Conservation (phyloP, 2,888 invertebrate species). For the Tricholauxania praeusta region DNA sequence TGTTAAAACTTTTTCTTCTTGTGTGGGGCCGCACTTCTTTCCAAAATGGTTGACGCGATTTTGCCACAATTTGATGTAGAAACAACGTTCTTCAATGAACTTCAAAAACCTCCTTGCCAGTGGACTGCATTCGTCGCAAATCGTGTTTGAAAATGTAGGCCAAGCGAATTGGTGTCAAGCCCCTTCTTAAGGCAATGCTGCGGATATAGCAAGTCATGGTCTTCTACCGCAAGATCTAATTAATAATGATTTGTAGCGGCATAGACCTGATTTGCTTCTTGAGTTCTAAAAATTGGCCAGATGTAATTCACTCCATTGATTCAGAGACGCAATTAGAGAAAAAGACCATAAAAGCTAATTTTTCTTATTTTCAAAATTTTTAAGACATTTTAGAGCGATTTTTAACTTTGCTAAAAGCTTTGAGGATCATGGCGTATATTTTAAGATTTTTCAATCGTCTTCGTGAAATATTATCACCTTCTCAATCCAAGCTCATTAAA, state of each 20-base stretch:
- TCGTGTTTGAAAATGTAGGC: constrained; percentile 15
- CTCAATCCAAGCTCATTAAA: neutral
- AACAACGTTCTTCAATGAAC: constrained; percentile 27
- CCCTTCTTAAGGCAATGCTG: no score
- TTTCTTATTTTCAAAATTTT: constrained; percentile 24
- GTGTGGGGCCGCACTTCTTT: constrained; percentile 31
- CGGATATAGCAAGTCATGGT: no score
- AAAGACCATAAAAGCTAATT: constrained; percentile 10
- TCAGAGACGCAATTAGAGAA: no score
- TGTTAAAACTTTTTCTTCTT: constrained; percentile 27
- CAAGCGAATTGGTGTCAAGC: no score
- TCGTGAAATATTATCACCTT: neutral
- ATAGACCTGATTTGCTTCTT: no score
- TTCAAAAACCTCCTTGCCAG: constrained; percentile 22
- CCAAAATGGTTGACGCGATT: constrained; percentile 23
- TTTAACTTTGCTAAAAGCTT: constrained; percentile 18
- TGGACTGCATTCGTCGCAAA: constrained; percentile 33
- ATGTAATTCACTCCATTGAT: no score
- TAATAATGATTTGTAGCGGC: no score
- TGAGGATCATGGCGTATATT: no score
- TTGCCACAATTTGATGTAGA: neutral
- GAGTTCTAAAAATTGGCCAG: no score
- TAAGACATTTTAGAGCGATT: constrained; percentile 20
- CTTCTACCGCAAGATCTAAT: no score
- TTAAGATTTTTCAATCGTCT: no score